Evolutionary conservation across 2,113 vertebrate species (phyloP).

Genomic region (Chaetops frenatus): DNA sequence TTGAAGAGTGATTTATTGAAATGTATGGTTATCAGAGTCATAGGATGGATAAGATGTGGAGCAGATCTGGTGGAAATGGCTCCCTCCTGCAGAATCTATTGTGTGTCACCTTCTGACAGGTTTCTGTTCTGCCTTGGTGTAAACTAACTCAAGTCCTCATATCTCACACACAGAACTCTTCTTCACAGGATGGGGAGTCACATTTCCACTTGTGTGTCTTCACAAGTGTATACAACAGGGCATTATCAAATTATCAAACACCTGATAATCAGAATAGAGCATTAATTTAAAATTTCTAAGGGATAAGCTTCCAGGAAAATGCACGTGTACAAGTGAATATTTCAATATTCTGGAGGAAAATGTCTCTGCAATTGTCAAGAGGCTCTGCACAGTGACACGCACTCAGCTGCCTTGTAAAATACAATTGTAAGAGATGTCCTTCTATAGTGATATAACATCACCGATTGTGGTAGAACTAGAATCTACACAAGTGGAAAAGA

Average conservation of each 20-base stretch:
- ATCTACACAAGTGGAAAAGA: neutral
- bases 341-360: neutral
- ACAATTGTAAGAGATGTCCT: neutral
- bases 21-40: neutral
- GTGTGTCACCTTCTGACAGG: neutral
- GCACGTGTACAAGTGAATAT: neutral
- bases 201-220: neutral
- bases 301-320: neutral
- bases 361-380: neutral
- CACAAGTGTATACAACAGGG: neutral
- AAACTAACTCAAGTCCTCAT: neutral
- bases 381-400: neutral
- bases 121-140: neutral
- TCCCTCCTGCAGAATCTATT: neutral
- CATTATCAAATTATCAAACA: neutral
- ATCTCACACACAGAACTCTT: neutral
- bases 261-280: neutral
- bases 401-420: neutral
- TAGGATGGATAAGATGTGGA: neutral
- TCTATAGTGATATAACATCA: neutral
- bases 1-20: neutral
- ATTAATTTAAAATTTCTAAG: neutral
- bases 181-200: neutral
- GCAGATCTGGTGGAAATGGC: neutral
- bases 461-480: neutral